Base-by-base conservation (phyloP, 2,113 vertebrate genomes). In the Callipepla squamata region DNA sequence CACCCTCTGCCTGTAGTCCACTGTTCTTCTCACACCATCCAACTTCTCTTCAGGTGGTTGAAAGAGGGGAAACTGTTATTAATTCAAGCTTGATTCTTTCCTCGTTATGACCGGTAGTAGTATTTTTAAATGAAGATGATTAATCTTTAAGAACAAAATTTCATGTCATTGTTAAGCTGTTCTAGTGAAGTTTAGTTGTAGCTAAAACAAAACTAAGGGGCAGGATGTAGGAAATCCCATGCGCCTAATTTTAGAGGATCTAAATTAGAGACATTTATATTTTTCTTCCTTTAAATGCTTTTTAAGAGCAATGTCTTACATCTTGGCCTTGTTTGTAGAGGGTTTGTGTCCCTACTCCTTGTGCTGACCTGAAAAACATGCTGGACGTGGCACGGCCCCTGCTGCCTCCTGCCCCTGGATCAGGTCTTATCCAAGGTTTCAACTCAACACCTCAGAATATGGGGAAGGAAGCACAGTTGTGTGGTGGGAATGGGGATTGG, bases 111-210 rank as follows among this genome's bases (percentile, higher is more conserved):
- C 69, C 66, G 94, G 55, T 80, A 63, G 68, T 91, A 81, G 58
- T 82, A 59, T 89, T 93, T 81, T 86, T 53, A 85, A 87, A 75
- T 85, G n/a, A 93, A 63, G 78, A 65, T 86, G 65, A 94, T 90
- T 67, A 73, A 87, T 89, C 36, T 91, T 81, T 84, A 22, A 65
- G 55, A 72, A 65, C 28, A 84, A 70, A 8, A 34, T 4, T 48
- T 82, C 55, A 30, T 76, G 87, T 92, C 90, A 92, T 85, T 20
- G 61, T 57, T 77, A 38, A 65, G 61, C 61, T 88, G 45, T 85
- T 90, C 32, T 90, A 55, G 20, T 47, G 65, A 90, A 94, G 61
- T 90, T 91, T 70, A 51, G 15, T 53, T 68, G 44, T 42, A 89
- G 30, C 13, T 65, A 79, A 96, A 93, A 83, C 85, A 78, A 92